Percentiles rank a stretch among this genome's conserved stretches.
These are phyloP conservation scores for Poeciliopsis retropinna DNA, from an alignment of 2,113 vertebrate species.

Conservation along the genomic window DNA sequence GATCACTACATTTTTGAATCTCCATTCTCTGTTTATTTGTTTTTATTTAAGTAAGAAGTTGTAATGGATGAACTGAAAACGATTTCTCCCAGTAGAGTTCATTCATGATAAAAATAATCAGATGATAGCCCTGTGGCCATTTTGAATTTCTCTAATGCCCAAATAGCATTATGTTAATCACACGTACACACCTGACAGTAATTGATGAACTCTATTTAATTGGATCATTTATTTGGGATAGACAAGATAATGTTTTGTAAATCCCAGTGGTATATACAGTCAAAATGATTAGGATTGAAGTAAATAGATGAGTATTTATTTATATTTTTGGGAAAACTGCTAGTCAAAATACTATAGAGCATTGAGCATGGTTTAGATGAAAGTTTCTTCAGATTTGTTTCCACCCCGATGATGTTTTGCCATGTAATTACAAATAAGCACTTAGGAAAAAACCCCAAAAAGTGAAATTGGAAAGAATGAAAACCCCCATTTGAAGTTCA, in stretches of 20 bases:
- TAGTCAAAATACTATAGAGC: too few relatives aligned
- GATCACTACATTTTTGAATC: background rate
- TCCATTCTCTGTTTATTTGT: too few relatives aligned
- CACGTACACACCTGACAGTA: background rate
- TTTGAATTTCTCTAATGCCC: background rate
- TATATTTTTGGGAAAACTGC: too few relatives aligned
- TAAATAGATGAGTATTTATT: too few relatives aligned
- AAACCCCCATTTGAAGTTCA: conserved; percentile 5
- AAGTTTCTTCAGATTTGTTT: background rate
- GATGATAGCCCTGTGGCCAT: background rate
- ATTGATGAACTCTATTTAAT: background rate
- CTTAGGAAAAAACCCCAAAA: background rate
- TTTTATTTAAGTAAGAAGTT: background rate
- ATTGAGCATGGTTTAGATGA: too few relatives aligned
- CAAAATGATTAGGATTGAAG: background rate
- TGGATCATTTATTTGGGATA: background rate
- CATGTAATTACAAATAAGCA: background rate
- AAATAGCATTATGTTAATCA: background rate
- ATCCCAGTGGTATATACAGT: background rate
- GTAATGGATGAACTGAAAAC: too few relatives aligned
- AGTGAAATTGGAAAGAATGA: background rate
- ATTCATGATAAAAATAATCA: background rate
- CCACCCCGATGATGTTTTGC: background rate
- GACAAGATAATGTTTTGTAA: background rate
- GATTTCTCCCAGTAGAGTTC: background rate